A percentile compares a stretch with the other conserved stretches of the same genome.
These are phyloP conservation scores for Sipha maydis DNA, from an alignment of 2,888 invertebrate genomes.

Conservation along the genomic window DNA sequence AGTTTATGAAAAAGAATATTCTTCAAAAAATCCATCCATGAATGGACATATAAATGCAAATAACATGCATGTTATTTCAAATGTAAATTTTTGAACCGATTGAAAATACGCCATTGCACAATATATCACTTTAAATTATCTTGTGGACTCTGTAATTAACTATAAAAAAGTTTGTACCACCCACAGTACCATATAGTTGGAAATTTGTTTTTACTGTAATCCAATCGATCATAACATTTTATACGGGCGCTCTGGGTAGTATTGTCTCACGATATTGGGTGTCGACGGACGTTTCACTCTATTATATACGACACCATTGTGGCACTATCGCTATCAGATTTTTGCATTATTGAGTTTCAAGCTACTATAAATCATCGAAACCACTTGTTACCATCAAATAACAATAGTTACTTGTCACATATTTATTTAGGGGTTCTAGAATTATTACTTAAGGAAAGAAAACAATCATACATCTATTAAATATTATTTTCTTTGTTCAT, in stretches of 20 bases:
- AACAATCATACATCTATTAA: too few relatives aligned
- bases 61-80: too few relatives aligned
- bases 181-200: neutral
- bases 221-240: conserved; percentile 53
- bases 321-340: conserved; percentile 27
- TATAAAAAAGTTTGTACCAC: neutral
- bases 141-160: neutral
- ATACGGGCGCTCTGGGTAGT: conserved; percentile 45
- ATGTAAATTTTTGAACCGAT: too few relatives aligned
- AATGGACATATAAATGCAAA: too few relatives aligned
- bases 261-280: conserved; percentile 57
- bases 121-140: neutral
- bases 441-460: too few relatives aligned
- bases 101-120: too few relatives aligned
- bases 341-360: conserved; percentile 53
- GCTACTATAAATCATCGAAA: neutral
- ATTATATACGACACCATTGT: conserved; percentile 12
- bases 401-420: neutral
- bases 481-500: too few relatives aligned
- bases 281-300: conserved; percentile 20
- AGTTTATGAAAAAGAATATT: too few relatives aligned
- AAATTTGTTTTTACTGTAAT: conserved; percentile 38
- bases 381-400: conserved; percentile 2
- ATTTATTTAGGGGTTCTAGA: neutral
- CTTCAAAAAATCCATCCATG: too few relatives aligned